Conservation (phyloP, 1,140 invertebrate genomes). For the Neodiprion lecontei region DNA sequence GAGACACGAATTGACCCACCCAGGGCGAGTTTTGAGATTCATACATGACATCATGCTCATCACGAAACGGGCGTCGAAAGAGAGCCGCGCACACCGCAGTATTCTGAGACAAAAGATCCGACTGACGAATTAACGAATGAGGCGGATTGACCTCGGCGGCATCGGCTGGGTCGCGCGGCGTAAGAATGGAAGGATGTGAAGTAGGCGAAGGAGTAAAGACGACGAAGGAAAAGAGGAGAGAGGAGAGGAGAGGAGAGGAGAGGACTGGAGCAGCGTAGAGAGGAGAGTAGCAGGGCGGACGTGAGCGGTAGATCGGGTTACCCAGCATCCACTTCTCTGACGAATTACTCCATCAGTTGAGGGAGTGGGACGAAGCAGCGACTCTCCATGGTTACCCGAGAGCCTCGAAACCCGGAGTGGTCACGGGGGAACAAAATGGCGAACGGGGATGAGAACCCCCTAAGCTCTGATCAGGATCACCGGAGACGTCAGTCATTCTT, state of each 20-base stretch:
- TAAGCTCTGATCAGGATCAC: constrained; percentile 47
- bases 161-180: constrained; percentile 47
- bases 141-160: constrained; percentile 26
- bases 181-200: constrained; percentile 42
- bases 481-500: constrained; percentile 53
- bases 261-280: constrained; percentile 31
- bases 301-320: constrained; percentile 50
- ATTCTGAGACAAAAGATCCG: constrained; percentile 40
- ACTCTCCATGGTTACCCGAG: not conserved
- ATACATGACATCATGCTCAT: constrained; percentile 30
- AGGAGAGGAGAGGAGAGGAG: constrained; percentile 18
- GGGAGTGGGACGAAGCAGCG: not conserved
- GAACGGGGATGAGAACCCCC: not conserved
- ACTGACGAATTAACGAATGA: constrained; percentile 51
- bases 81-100: constrained; percentile 14
- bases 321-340: constrained; percentile 55
- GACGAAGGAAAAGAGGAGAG: constrained; percentile 24
- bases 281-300: constrained; percentile 34
- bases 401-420: constrained; percentile 3
- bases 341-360: constrained; percentile 53
- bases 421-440: not conserved
- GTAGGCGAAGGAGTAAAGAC: constrained; percentile 20
- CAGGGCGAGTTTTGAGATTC: not conserved
- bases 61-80: constrained; percentile 35
- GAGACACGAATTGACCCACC: not conserved